A percentile compares a stretch with the other conserved stretches of the same genome.
These are phyloP conservation scores for Erythrolamprus reginae DNA, from an alignment of 2,113 vertebrate genomes.

Conservation along the genomic window DNA sequence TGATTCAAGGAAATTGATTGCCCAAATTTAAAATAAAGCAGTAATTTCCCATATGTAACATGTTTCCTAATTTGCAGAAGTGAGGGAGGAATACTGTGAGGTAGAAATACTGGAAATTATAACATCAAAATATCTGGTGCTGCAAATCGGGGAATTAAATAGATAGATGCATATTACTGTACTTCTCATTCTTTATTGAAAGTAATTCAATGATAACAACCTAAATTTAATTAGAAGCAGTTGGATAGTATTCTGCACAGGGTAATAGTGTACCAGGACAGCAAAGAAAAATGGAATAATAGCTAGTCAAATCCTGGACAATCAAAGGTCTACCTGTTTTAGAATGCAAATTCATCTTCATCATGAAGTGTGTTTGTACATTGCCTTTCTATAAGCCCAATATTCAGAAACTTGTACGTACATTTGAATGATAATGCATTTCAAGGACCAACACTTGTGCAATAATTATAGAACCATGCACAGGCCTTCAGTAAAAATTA, in stretches of 20 bases:
- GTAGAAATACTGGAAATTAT: neutral
- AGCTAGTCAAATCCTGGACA: neutral
- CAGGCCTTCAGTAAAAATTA: neutral
- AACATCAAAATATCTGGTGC: neutral
- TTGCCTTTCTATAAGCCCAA: neutral
- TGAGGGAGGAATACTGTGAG: neutral
- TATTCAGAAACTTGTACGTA: neutral
- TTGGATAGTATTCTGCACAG: neutral
- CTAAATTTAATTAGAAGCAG: neutral
- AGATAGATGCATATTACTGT: neutral
- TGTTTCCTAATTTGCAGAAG: neutral
- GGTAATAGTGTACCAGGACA: neutral
- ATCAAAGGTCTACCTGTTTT: neutral
- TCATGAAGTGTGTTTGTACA: neutral
- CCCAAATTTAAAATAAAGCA: neutral
- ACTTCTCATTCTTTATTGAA: neutral
- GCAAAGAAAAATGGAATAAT: neutral
- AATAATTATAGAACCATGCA: neutral
- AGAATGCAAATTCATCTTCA: neutral
- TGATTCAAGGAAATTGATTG: constrained; percentile 6
- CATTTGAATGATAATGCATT: neutral
- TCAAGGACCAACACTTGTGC: neutral
- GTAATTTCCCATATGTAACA: neutral
- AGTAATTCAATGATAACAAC: neutral
- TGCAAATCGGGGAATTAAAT: neutral